Evolutionary conservation across 53 echinoderm and acorn worm species (phyloP).

Genomic region (Holothuria scabra): DNA sequence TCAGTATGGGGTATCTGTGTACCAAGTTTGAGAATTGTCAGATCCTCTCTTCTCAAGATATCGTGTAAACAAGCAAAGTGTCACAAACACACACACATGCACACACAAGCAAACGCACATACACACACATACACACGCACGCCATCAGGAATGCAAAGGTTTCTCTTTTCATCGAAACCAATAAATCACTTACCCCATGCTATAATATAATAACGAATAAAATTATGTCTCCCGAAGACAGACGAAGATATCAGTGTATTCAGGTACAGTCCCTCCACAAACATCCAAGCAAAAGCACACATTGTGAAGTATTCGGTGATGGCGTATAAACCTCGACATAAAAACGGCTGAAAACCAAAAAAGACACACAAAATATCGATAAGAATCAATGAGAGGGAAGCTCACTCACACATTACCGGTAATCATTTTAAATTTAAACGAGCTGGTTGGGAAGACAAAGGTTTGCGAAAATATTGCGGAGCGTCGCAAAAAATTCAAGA

Average conservation of each 20-base stretch:
- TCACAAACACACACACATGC: no score
- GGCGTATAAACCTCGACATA: constrained; percentile 77
- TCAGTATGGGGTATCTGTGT: no score
- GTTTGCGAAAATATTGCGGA: no score
- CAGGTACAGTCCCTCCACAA: constrained; percentile 92
- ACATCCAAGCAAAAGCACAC: constrained; percentile 94
- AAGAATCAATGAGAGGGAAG: background rate
- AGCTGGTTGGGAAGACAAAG: no score
- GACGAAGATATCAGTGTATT: constrained; percentile 83
- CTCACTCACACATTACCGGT: background rate
- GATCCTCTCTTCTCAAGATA: no score
- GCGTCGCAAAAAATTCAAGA: no score
- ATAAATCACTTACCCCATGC: constrained; percentile 80
- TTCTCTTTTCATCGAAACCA: no score
- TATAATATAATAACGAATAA: constrained; percentile 79
- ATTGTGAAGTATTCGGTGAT: constrained; percentile 75
- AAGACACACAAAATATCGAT: background rate
- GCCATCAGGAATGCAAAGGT: no score
- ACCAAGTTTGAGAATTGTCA: no score
- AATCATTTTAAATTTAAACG: background rate
- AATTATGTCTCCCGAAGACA: constrained; percentile 89
- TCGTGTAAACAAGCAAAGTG: no score
- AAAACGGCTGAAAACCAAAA: constrained; percentile 53
- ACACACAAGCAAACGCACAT: no score
- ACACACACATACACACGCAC: no score